These are phyloP conservation scores for Hermaeophaga mercurialis DNA, from an alignment of 2,888 invertebrate species.

Conservation along the genomic window DNA sequence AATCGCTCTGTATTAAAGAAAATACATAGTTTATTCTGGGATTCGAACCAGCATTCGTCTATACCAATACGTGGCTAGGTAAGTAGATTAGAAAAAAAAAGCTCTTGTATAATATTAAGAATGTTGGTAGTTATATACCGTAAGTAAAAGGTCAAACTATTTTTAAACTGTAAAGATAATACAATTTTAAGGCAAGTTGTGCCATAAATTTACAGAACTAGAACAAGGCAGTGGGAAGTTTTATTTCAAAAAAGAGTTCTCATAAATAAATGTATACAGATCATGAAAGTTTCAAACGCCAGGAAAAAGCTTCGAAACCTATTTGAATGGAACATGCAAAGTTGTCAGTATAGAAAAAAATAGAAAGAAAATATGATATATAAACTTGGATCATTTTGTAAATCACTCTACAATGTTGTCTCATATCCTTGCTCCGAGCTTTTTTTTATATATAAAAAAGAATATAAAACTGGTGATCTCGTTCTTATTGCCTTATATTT, in stretches of 20 bases:
- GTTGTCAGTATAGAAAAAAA: constrained; percentile 1
- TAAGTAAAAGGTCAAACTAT: constrained; percentile 2
- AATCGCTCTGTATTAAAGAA: no score
- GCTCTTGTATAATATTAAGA: no score
- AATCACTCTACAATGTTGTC: constrained; percentile 4
- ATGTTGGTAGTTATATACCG: no score
- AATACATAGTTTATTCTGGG: no score
- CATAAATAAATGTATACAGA: constrained; percentile 7
- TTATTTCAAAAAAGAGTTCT: constrained; percentile 2
- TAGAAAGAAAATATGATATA: constrained; percentile 4
- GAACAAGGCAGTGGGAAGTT: background rate
- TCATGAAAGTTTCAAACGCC: constrained; percentile 7
- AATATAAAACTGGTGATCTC: constrained; percentile 10
- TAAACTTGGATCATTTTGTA: constrained; percentile 2
- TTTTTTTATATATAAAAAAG: constrained; percentile 10
- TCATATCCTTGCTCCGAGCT: background rate
- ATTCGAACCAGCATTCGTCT: no score
- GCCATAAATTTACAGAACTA: constrained; percentile 1
- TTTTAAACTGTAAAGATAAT: background rate
- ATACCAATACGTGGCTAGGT: no score
- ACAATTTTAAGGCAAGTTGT: background rate
- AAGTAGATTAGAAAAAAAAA: no score
- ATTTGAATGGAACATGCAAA: constrained; percentile 7
- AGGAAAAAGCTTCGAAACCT: constrained; percentile 6
- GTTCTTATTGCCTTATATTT: constrained; percentile 9